Conservation (phyloP, 2,113 vertebrate genomes). For the Pao palembangensis region DNA sequence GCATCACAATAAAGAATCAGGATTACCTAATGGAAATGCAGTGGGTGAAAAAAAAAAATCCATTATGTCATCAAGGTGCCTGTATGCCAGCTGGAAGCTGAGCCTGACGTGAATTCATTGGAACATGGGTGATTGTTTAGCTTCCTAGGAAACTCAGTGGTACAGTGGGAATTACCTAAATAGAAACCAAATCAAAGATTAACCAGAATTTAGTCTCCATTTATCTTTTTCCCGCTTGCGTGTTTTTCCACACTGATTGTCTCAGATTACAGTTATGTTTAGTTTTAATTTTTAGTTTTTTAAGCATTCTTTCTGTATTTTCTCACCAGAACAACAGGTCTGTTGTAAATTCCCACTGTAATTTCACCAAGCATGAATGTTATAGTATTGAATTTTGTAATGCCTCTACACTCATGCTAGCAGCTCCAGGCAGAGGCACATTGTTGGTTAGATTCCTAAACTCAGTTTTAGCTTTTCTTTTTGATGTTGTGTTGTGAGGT, state of each 20-base stretch:
- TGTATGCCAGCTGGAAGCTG: slow-evolving; percentile 14
- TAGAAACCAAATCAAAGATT: slow-evolving; percentile 39
- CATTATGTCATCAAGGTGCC: slow-evolving; percentile 2
- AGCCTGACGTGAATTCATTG: slow-evolving; percentile 17
- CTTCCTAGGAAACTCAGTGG: slow-evolving; percentile 37
- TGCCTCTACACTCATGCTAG: too few relatives aligned
- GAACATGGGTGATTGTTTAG: slow-evolving; percentile 15
- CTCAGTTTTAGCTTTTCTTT: too few relatives aligned
- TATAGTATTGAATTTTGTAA: too few relatives aligned
- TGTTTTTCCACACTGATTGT: background rate
- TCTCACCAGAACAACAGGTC: slow-evolving; percentile 47
- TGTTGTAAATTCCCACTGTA: slow-evolving; percentile 3
- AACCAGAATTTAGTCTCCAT: slow-evolving; percentile 21
- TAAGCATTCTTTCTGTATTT: background rate
- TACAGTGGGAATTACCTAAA: slow-evolving; percentile 37
- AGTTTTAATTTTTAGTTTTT: background rate
- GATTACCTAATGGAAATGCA: background rate
- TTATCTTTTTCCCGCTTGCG: slow-evolving; percentile 1
- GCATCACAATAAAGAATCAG: background rate
- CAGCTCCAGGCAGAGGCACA: too few relatives aligned
- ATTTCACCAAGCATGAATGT: too few relatives aligned
- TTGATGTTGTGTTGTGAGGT: too few relatives aligned
- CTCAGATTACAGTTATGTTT: background rate
- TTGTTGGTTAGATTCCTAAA: background rate
- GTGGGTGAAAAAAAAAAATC: slow-evolving; percentile 6